These are phyloP conservation scores for Channa argus DNA, from an alignment of 2,113 vertebrate species.

Conservation along the genomic window DNA sequence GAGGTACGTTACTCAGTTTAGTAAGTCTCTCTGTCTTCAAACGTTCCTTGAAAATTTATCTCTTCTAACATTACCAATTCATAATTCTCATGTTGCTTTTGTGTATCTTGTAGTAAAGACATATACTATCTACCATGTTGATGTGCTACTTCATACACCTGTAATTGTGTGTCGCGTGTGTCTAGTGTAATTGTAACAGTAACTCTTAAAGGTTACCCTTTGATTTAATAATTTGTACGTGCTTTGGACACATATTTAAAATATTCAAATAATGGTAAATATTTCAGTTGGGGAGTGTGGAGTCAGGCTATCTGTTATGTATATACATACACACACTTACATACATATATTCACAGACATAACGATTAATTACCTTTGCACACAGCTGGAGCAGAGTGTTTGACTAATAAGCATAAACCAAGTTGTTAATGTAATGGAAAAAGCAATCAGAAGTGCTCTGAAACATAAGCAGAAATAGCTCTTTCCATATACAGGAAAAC, in stretches of 20 bases:
- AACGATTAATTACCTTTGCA: slow-evolving; percentile 28
- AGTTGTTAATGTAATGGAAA: slow-evolving; percentile 34
- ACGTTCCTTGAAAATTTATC: background rate
- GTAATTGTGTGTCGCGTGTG: background rate
- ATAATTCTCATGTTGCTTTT: background rate
- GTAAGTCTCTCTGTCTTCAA: background rate
- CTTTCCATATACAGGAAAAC: slow-evolving; percentile 35
- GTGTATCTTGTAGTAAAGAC: background rate
- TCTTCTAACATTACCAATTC: background rate
- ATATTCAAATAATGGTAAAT: background rate
- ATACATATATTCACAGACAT: background rate
- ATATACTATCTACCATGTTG: background rate
- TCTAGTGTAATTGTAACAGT: background rate
- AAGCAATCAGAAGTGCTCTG: slow-evolving; percentile 23
- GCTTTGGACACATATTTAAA: background rate
- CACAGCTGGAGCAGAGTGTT: slow-evolving; percentile 13
- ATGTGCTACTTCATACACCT: background rate
- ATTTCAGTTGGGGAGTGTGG: background rate
- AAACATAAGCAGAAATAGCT: slow-evolving; percentile 43
- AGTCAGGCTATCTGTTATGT: no score
- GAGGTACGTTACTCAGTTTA: background rate
- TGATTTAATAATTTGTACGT: no score
- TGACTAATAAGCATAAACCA: slow-evolving; percentile 4
- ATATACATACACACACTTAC: no score
- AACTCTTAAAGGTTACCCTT: background rate